Conservation (phyloP, 2,797 vertebrate genomes). For the Hafferia zeledoni region DNA sequence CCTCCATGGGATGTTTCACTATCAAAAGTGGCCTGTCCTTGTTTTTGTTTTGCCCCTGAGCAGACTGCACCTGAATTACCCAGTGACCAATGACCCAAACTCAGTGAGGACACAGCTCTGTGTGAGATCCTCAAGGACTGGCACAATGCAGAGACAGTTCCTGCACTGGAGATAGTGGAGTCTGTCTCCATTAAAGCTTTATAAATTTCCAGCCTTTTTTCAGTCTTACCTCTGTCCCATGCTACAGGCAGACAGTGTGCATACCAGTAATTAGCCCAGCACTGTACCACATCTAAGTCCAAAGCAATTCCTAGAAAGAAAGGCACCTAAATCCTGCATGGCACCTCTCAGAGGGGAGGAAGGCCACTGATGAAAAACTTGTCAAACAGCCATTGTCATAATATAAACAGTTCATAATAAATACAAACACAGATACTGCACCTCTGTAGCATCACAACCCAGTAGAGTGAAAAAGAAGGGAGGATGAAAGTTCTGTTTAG, state of each 20-base stretch:
- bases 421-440: not conserved
- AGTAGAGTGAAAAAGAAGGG: not conserved
- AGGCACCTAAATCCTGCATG: not conserved
- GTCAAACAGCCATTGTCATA: not conserved
- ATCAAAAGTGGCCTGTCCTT: not conserved
- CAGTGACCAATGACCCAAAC: not conserved
- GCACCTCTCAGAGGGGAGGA: not conserved
- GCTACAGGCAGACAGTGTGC: fast-evolving
- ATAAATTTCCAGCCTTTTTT: not conserved
- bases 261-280: too few species aligned
- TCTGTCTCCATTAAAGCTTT: not conserved
- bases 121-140: not conserved
- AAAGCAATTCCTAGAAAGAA: not conserved
- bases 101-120: not conserved
- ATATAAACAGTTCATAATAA: not conserved
- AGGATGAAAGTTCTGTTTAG: not conserved
- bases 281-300: not conserved
- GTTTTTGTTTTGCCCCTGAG: not conserved
- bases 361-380: fast-evolving
- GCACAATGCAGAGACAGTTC: not conserved
- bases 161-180: not conserved
- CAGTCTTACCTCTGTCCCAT: not conserved
- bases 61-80: not conserved
- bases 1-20: not conserved
- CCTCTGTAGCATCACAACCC: not conserved